phyloP scores from a whole-genome alignment of 2,888 invertebrate species.

The Adela reaumurella region DNA sequence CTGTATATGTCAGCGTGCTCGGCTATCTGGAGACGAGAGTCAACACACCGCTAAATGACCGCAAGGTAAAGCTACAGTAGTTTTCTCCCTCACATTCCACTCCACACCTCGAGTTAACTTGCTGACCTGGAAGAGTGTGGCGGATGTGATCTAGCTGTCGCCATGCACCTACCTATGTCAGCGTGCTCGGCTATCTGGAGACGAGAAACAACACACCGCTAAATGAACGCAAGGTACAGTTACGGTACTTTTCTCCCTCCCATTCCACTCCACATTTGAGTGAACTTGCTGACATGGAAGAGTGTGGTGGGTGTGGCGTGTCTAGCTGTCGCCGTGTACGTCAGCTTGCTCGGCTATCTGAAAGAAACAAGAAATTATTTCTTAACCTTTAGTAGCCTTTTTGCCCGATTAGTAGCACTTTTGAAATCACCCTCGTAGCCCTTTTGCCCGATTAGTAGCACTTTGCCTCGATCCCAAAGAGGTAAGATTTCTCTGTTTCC shows the following conservation, averaged over 20 bases:
- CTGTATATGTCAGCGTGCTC: conserved; percentile 70
- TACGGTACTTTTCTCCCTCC: too few species aligned
- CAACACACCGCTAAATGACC: conserved; percentile 77
- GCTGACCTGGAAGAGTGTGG: conserved; percentile 56
- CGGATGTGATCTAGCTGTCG: conserved; percentile 63
- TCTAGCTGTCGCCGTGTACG: conserved; percentile 65
- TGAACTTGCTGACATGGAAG: conserved; percentile 55
- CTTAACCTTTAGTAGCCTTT: too few species aligned
- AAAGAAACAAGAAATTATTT: conserved; percentile 91
- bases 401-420: too few species aligned
- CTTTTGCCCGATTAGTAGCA: too few species aligned
- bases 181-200: conserved; percentile 80
- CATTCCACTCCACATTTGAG: too few species aligned
- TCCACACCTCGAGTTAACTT: too few species aligned
- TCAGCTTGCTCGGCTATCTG: conserved; percentile 77
- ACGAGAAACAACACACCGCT: conserved; percentile 86
- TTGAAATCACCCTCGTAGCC: too few species aligned
- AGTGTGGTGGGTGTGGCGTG: conserved; percentile 60
- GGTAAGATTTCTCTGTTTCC: too few species aligned
- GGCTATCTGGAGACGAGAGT: conserved; percentile 87
- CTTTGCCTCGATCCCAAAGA: too few species aligned
- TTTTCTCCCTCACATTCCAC: too few species aligned
- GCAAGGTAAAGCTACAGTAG: conserved; percentile 72
- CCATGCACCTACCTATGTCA: conserved; percentile 71
- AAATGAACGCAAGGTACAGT: conserved; percentile 69